Conservation (phyloP, 1,140 invertebrate genomes). For the Drosophila nigromelanica region DNA sequence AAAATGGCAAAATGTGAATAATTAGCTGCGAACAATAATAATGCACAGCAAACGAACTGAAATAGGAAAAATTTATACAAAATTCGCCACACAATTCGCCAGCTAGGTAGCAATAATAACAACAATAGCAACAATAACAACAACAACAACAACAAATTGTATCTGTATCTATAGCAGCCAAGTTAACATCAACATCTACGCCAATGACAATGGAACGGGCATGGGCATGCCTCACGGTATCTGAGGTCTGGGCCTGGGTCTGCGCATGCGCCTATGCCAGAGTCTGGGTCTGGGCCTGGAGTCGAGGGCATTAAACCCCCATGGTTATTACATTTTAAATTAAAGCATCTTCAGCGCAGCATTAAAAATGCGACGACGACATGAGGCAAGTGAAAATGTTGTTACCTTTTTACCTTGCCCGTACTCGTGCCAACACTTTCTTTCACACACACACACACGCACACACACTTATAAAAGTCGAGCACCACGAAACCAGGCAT, state of each 20-base stretch:
- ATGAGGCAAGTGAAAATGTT: conserved; percentile 77
- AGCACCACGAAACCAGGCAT: conserved; percentile 19
- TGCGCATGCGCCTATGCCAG: not conserved
- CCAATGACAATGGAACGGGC: conserved; percentile 68
- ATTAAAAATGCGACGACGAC: conserved; percentile 58
- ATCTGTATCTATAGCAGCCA: conserved; percentile 36
- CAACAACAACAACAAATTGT: conserved; percentile 47
- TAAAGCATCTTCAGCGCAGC: conserved; percentile 71
- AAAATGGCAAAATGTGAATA: conserved; percentile 80
- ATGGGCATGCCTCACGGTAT: conserved; percentile 27
- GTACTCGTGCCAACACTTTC: conserved; percentile 51
- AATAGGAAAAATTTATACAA: conserved; percentile 67
- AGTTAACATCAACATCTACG: conserved; percentile 44
- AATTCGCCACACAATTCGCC: conserved; percentile 63
- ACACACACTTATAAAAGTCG: not conserved
- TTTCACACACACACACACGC: conserved; percentile 47
- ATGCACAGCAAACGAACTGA: conserved; percentile 63
- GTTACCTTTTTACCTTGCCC: conserved; percentile 52
- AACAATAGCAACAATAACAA: conserved; percentile 19
- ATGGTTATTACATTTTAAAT: conserved; percentile 47
- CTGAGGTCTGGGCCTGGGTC: conserved; percentile 1
- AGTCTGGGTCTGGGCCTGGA: conserved; percentile 32
- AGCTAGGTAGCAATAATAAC: conserved; percentile 22
- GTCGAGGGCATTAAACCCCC: conserved; percentile 66
- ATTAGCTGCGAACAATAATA: conserved; percentile 78